phyloP scores from a whole-genome alignment of 2,797 vertebrate genomes.

The Siniperca scherzeri region DNA sequence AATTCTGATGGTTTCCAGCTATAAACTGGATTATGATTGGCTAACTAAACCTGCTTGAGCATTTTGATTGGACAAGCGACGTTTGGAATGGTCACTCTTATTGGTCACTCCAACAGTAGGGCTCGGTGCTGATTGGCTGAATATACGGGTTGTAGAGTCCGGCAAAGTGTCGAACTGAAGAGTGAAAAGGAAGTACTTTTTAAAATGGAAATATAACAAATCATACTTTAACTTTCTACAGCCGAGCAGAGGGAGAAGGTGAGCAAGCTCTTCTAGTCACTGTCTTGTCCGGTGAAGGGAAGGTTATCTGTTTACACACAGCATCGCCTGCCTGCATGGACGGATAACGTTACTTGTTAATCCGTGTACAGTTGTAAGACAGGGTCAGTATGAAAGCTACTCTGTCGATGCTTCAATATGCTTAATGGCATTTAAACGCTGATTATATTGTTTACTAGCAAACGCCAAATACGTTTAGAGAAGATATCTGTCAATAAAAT shows the following conservation, averaged over 20 bases:
- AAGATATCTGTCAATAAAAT: neutral
- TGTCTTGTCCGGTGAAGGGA: neutral
- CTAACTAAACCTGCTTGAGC: rapidly evolving
- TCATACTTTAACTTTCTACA: neutral
- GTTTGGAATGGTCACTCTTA: conserved; percentile 7
- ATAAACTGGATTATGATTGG: conserved; percentile 49
- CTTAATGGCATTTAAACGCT: neutral
- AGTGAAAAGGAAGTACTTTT: conserved; percentile 78
- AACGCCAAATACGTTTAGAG: rapidly evolving
- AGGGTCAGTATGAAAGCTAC: conserved; percentile 4
- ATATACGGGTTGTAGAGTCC: conserved; percentile 52
- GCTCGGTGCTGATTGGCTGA: conserved; percentile 67
- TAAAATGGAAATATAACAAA: conserved; percentile 52
- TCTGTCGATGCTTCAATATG: neutral
- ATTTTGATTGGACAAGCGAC: conserved; percentile 50
- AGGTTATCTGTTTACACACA: conserved; percentile 14
- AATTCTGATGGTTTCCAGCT: neutral
- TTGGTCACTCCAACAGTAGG: conserved; percentile 2
- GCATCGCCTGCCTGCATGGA: conserved; percentile 3
- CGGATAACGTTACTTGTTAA: conserved; percentile 54
- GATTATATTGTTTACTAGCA: rapidly evolving
- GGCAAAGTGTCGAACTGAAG: conserved; percentile 74
- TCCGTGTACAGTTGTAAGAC: conserved; percentile 37
- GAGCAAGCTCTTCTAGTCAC: conserved; percentile 15
- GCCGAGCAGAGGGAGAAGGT: conserved; percentile 48